A percentile compares a stretch with the other conserved stretches of the same genome.
phyloP scores from a whole-genome alignment of 2,113 vertebrate genomes.

The Piaya cayana region DNA sequence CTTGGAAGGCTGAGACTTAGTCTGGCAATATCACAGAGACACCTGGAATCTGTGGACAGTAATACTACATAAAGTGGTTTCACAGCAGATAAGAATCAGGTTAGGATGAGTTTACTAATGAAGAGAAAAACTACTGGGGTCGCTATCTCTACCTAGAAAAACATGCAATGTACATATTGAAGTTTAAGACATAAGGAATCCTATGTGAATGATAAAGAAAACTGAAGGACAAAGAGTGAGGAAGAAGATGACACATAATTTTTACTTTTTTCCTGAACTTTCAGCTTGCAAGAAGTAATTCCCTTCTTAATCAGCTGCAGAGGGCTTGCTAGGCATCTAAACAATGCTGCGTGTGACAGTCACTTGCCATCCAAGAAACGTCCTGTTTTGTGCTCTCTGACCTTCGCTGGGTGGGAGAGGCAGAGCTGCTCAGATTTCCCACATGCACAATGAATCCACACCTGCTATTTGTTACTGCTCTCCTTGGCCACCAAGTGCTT shows the following conservation, averaged over 20 bases:
- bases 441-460: background rate
- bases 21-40: background rate
- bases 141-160: background rate
- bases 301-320: background rate
- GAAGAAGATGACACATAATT: background rate
- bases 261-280: background rate
- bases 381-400: background rate
- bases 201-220: background rate
- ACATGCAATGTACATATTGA: background rate
- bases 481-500: background rate
- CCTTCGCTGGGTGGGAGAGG: background rate
- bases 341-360: accelerated
- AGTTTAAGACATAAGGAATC: background rate
- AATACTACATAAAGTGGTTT: background rate
- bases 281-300: background rate
- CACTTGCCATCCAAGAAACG: accelerated
- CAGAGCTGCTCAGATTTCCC: background rate
- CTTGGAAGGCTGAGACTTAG: background rate
- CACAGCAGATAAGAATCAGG: background rate
- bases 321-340: background rate
- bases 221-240: background rate
- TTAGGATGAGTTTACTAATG: background rate
- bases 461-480: background rate
- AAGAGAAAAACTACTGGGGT: background rate
- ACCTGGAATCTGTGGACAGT: constrained; percentile 14